These are phyloP conservation scores for Digitonthophagus gazella DNA, from an alignment of 2,888 invertebrate species.

Conservation along the genomic window DNA sequence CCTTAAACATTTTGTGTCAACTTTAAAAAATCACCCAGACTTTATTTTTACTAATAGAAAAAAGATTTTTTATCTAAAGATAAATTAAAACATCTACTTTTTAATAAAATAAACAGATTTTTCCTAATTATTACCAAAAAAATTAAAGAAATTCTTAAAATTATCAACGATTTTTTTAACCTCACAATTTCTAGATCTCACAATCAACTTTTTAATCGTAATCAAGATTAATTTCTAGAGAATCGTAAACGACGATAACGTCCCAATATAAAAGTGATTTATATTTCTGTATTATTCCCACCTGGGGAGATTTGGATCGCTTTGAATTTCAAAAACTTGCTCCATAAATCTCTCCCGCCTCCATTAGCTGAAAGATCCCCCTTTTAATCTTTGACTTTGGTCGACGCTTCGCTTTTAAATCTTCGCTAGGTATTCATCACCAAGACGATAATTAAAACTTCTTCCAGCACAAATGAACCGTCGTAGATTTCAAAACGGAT, in stretches of 20 bases:
- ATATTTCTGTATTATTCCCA: neutral
- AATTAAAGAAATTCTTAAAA: no score
- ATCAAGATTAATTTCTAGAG: no score
- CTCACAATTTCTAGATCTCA: no score
- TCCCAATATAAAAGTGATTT: neutral
- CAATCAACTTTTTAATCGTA: no score
- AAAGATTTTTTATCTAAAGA: no score
- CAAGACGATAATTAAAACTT: neutral
- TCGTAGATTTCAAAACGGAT: neutral
- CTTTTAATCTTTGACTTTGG: neutral
- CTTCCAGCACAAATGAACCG: neutral
- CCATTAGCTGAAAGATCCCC: neutral
- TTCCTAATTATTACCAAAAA: no score
- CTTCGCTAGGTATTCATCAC: neutral
- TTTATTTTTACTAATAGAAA: no score
- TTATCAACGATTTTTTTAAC: no score
- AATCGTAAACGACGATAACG: neutral
- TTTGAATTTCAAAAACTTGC: neutral
- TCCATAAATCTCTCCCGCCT: neutral
- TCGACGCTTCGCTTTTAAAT: neutral
- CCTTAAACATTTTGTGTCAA: no score
- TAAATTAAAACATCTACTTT: no score
- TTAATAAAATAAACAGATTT: no score
- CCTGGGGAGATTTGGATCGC: neutral
- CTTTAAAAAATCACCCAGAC: no score